Base-by-base conservation (phyloP, 2,113 vertebrate species). In the Alaudala cheleensis region DNA sequence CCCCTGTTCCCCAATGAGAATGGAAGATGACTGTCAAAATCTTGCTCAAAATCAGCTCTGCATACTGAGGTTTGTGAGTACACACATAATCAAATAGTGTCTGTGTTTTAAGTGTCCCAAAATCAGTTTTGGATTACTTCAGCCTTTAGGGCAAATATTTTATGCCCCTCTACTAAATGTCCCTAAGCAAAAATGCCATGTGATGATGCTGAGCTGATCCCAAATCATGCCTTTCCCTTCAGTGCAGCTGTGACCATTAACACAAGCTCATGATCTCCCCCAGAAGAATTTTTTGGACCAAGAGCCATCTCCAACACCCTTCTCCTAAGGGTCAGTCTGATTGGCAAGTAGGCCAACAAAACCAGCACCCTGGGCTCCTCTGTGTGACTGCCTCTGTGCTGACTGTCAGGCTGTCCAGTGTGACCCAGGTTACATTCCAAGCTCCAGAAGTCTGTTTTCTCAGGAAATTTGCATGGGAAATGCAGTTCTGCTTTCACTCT, bases 391-490 rank as follows among this genome's bases (percentile, higher is more conserved):
- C 39, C 87, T 89, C 57, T 81, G 70, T 77, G 78, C 42, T 93
- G 58, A 39, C 88, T 81, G 64, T 89, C 83, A 85, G 49, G 70
- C 82, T 79, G 66, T 94, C 51, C 33, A 3, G 23, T 37, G 67
- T 84, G 90, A 91, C 57, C 92, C 86, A 62, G 6, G 10, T 65
- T 54, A 45, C 56, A 70, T 70, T 90, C 61, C 18, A 17, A 93
- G 62, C 26, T 92, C 39, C 56, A 71, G 77, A 14, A n/a, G 37
- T 66, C 29, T 58, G 5, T 74, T 96, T 96, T 93, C 93, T 85
- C 86, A 88, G 86, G 76, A 86, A 71, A 61, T 65, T 57, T 88
- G 57, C 74, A 57, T 69, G 82, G 90, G 82, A 94, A 96, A 92
- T 70, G 50, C 26, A 88, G 42, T 57, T 57, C 67, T 92, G 22